A percentile compares a stretch with the other conserved stretches of the same genome.
These are phyloP conservation scores for Lepus europaeus DNA, from an alignment of 2,113 vertebrate species.

Conservation along the genomic window DNA sequence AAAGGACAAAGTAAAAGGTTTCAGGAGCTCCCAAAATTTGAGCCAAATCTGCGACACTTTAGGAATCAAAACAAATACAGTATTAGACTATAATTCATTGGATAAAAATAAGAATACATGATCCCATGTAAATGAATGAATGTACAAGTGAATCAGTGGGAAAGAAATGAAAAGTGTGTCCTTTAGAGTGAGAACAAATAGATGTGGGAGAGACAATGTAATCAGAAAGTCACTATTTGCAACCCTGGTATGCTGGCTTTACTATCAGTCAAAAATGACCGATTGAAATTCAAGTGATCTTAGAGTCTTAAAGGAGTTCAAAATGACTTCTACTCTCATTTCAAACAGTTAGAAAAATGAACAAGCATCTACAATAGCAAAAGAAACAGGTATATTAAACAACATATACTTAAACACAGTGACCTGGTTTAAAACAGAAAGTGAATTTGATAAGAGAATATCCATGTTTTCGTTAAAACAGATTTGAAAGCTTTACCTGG, in stretches of 20 bases:
- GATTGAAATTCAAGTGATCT: neutral
- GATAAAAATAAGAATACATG: neutral
- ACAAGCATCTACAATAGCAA: slow-evolving; percentile 21
- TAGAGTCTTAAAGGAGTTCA: slow-evolving; percentile 7
- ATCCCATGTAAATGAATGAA: neutral
- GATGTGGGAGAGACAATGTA: neutral
- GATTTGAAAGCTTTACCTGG: slow-evolving; percentile 90
- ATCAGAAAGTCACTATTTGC: neutral
- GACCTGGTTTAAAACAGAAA: neutral
- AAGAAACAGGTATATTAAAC: slow-evolving; percentile 22
- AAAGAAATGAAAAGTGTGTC: neutral
- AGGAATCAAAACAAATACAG: neutral
- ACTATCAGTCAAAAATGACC: neutral
- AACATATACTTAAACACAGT: neutral
- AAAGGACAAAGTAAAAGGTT: neutral
- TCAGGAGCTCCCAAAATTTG: neutral
- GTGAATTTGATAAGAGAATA: neutral
- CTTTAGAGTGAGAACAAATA: neutral
- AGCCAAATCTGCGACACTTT: neutral
- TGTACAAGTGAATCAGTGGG: neutral
- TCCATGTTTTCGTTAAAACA: neutral
- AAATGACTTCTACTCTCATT: slow-evolving; percentile 6
- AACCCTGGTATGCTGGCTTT: neutral
- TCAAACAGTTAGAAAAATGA: slow-evolving; percentile 36
- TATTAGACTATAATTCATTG: neutral